A percentile compares a stretch with the other conserved stretches of the same genome.
Conservation (phyloP, 2,888 invertebrate genomes). For the Muschampia plurimacula region DNA sequence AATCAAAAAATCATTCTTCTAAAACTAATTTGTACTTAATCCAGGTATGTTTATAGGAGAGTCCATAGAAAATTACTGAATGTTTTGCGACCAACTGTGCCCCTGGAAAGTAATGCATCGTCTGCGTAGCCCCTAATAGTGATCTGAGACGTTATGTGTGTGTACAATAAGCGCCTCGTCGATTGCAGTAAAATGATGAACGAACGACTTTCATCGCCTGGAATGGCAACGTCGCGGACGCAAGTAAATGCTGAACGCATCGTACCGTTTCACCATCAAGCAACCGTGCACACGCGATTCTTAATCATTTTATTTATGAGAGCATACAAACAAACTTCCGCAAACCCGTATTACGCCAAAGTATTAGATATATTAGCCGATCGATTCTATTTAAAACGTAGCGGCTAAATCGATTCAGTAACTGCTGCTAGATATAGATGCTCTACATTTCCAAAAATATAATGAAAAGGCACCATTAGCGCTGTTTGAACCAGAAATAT, state of each 20-base stretch:
- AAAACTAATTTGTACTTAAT: too few species aligned
- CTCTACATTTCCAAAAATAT: constrained; percentile 31
- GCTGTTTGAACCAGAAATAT: constrained; percentile 24
- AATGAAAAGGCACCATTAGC: constrained; percentile 16
- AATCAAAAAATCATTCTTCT: too few species aligned
- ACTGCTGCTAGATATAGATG: constrained; percentile 29
- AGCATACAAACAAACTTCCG: constrained; percentile 29
- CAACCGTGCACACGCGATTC: constrained; percentile 51
- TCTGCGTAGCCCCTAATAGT: not conserved
- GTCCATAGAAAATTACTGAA: too few species aligned
- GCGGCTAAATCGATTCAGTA: constrained; percentile 32
- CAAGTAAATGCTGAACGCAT: constrained; percentile 58
- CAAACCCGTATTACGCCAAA: constrained; percentile 18
- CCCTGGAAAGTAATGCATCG: too few species aligned
- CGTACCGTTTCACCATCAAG: constrained; percentile 66
- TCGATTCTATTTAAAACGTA: constrained; percentile 25
- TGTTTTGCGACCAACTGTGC: too few species aligned
- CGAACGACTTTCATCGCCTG: constrained; percentile 79
- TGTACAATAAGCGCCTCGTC: constrained; percentile 13
- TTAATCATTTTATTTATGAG: constrained; percentile 45
- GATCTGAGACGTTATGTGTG: constrained; percentile 12
- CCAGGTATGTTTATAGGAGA: too few species aligned
- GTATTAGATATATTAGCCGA: constrained; percentile 14
- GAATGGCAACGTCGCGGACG: constrained; percentile 74
- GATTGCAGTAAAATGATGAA: constrained; percentile 58